phyloP scores from a whole-genome alignment of 2,797 vertebrate genomes.

The Gambelia wislizenii region DNA sequence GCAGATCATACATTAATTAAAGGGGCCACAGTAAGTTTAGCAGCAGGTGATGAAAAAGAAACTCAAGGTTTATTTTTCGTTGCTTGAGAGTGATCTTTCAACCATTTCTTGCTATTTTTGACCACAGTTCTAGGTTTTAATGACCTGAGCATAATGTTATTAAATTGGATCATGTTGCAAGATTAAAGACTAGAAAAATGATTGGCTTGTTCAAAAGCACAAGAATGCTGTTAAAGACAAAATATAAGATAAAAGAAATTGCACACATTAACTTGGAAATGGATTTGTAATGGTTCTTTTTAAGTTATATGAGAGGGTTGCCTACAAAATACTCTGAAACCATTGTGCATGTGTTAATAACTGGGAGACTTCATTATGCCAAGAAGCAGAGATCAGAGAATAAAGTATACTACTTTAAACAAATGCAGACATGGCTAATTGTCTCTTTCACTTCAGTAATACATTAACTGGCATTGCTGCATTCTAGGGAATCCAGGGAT shows the following conservation, averaged over 20 bases:
- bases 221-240: background rate
- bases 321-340: too few relatives aligned
- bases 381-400: too few relatives aligned
- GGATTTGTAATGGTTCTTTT: background rate
- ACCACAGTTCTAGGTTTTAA: constrained; percentile 41
- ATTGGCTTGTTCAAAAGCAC: background rate
- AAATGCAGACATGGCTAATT: too few relatives aligned
- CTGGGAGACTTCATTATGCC: too few relatives aligned
- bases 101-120: constrained; percentile 34
- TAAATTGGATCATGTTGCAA: too few relatives aligned
- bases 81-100: constrained; percentile 48
- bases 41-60: background rate
- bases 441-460: too few relatives aligned
- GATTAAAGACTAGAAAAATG: constrained; percentile 38
- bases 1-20: fast-evolving
- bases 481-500: too few relatives aligned
- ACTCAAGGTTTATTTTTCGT: constrained; percentile 32
- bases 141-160: constrained; percentile 43
- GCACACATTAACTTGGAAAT: background rate
- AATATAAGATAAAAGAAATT: background rate
- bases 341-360: too few relatives aligned
- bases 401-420: too few relatives aligned
- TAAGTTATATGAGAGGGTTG: too few relatives aligned
- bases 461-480: too few relatives aligned
- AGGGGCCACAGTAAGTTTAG: background rate